Conservation (phyloP, 2,113 vertebrate genomes). For the Xenotilapia longispinis region DNA sequence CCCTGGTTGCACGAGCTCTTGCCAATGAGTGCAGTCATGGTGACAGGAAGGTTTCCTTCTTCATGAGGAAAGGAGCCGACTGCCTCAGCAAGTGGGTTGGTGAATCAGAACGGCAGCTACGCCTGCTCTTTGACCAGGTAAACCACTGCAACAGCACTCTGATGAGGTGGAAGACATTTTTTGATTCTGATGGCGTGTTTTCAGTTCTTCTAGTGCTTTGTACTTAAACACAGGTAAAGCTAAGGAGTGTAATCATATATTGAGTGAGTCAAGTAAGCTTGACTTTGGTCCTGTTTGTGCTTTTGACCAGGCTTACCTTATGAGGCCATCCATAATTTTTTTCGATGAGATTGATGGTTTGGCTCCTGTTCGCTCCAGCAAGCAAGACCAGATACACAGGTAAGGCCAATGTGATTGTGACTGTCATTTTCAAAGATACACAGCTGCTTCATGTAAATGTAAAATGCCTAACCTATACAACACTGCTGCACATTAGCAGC, state of each 20-base stretch:
- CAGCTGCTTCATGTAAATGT: background rate
- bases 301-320: constrained; percentile 87
- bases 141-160: background rate
- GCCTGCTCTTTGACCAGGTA: constrained; percentile 98
- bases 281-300: background rate
- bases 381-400: constrained; percentile 99
- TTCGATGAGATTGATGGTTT: constrained; percentile 99
- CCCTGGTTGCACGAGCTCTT: constrained; percentile 93
- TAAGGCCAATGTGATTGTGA: constrained; percentile 36
- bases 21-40: constrained; percentile 98
- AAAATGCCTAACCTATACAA: background rate
- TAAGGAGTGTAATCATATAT: background rate
- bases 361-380: constrained; percentile 96
- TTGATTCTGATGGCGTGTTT: background rate
- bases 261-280: background rate
- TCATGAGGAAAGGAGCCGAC: constrained; percentile 99
- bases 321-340: constrained; percentile 99
- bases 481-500: background rate
- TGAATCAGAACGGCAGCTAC: constrained; percentile 95
- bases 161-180: background rate
- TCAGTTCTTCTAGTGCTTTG: background rate
- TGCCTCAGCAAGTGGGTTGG: constrained; percentile 99
- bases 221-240: background rate
- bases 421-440: background rate
- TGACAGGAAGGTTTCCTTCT: constrained; percentile 96